Base-by-base conservation (phyloP, 2,113 vertebrate genomes). In the Calyptommatus sinebrachiatus region DNA sequence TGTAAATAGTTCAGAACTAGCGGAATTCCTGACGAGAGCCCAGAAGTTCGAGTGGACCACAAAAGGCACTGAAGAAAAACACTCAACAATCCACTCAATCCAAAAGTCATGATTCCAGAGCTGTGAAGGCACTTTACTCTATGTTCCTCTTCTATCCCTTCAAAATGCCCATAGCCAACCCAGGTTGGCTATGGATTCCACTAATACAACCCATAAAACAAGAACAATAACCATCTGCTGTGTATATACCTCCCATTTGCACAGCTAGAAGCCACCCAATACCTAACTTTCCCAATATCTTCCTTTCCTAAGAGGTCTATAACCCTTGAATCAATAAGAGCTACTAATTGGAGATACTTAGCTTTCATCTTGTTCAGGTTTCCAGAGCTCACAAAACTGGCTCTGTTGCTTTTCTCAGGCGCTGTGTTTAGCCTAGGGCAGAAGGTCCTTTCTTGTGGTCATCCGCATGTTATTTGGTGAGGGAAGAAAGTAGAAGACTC, bases 1-100 rank as follows among this genome's bases (percentile, higher is more conserved):
- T 81, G 89, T 5, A 84, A 95, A 94, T 94, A 95, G 94, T 95
- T 95, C 95, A 95, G 91, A 95, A 95, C 94, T 95, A 95, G 94
- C 92, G 93, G 95, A 96, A 95, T 96, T 95, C 95, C 94, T 93
- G 92, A 93, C 92, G 85, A 94, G 92, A 86, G 81, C 91, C 91
- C 91, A 86, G 73, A 82, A 63, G 73, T 26, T n/a, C 70, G 66
- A 67, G n/a, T 8, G 18, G 29, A 73, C 20, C 28, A 48, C 28
- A 16, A 65, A 35, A 21, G 9, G 14, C 22, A 48, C 46, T 46
- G 10, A 31, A 66, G 6, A 28, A 22, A 8, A 22, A 11, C 11
- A 20, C n/a, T 65, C 18, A 29, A 21, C 45, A 18, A 61, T 16
- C 26, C 18, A 18, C 4, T 57, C 53, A 57, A 18, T 61, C 53